Evolutionary conservation across 2,113 vertebrate genomes (phyloP), one percentile per base, ranked within the genome.

Genomic region (Cottus gobio): DNA sequence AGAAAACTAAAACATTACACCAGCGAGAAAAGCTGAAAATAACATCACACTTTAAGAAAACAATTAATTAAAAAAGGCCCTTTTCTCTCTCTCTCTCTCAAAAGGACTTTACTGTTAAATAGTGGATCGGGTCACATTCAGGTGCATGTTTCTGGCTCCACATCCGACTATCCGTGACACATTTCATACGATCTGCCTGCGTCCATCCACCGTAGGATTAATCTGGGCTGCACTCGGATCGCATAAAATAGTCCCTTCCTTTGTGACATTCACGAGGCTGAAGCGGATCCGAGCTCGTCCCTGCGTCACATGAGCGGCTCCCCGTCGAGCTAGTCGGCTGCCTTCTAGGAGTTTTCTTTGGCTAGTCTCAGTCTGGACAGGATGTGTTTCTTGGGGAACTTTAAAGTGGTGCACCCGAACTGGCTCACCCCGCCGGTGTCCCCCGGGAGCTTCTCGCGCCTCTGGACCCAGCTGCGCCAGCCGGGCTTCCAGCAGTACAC

Each of bases 401-500:
- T 96, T 37, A 96, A 86, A 42, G 95, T 95, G 88, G 95, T 95
- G 62, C 95, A 96, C 36, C 95, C 95, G 16, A 96, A 96, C 85
- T 95, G 95, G 79, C 95, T 96, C 31, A 96, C 95, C 1, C 95
- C 95, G 0, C 94, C 95, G 0, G 95, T 95, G 44, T 95, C 95
- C 7, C 93, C 94, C 0, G 95, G 95, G 44, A 96, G 93, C 75
- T 96, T 96, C 87, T 96, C 95, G 0, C 95, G 90, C 75, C 95
- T 93, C 91, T 95, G 95, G 7, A 96, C 95, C 95, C 95, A 96
- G 85, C 95, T 96, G 67, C 95, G 87, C 95, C 95, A 96, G 81
- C 96, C 96, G 0, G 95, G 95, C 72, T 94, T 96, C 96, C 96
- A 96, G 48, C 95, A 95, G 90, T 95, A 96, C 58, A 96, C 94